Percentiles rank a stretch among this genome's conserved stretches.
phyloP scores from a whole-genome alignment of 2,113 vertebrate genomes.

The Cariama cristata region DNA sequence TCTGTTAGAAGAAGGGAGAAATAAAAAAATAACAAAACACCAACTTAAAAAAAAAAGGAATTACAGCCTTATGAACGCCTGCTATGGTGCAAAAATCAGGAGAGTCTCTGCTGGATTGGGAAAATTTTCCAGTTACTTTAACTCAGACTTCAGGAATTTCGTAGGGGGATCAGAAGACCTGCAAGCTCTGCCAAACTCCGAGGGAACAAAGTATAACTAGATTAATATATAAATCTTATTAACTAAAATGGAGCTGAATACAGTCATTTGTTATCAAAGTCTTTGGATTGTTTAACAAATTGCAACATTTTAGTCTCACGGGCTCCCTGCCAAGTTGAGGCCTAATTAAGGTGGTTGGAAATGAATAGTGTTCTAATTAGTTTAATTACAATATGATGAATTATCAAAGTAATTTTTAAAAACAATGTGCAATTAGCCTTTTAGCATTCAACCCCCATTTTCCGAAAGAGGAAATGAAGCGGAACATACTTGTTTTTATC shows the following conservation, averaged over 20 bases:
- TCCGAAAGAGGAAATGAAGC: conserved; percentile 72
- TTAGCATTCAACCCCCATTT: conserved; percentile 68
- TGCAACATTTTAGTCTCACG: conserved; percentile 70
- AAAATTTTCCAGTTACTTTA: conserved; percentile 72
- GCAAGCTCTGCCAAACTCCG: conserved; percentile 62
- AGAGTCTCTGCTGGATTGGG: conserved; percentile 7
- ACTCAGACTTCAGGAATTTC: conserved; percentile 72
- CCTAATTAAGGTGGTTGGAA: conserved; percentile 78
- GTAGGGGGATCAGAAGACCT: conserved; percentile 61
- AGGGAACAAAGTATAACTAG: conserved; percentile 75
- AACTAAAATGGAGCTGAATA: conserved; percentile 76
- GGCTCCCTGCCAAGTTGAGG: conserved; percentile 78
- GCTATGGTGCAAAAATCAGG: not conserved
- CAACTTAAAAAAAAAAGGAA: not conserved
- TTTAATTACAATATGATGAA: conserved; percentile 83
- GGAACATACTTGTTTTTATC: conserved; percentile 57
- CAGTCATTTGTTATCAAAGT: conserved; percentile 78
- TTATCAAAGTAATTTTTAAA: conserved; percentile 79
- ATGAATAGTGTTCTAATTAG: conserved; percentile 82
- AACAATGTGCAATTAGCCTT: conserved; percentile 78
- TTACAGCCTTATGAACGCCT: not conserved
- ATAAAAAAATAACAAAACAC: not conserved
- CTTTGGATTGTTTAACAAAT: conserved; percentile 78
- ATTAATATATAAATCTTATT: conserved; percentile 82
- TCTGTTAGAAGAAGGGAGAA: not conserved